Evolutionary conservation across 2,888 invertebrate species (phyloP).

Genomic region (Lepidocyrtoides sp.): DNA sequence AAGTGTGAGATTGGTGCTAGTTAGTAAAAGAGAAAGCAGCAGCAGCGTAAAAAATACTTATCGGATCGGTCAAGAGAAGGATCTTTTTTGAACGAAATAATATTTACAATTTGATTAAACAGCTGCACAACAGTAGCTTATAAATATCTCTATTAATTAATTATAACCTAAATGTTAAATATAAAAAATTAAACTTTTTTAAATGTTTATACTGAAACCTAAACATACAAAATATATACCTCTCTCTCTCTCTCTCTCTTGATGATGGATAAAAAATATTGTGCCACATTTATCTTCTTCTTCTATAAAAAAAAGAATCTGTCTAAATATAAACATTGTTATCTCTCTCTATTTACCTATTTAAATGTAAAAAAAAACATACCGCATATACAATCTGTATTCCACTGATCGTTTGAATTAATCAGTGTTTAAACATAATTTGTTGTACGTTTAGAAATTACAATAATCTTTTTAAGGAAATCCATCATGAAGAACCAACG

Average conservation of each 20-base stretch:
- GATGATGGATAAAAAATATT: constrained; percentile 40
- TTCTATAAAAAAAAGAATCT: constrained; percentile 3
- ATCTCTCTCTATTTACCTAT: background rate
- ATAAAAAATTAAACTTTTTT: too few species aligned
- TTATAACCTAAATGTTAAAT: too few species aligned
- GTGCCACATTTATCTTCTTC: constrained; percentile 61
- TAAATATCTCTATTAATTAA: background rate
- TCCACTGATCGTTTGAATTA: background rate
- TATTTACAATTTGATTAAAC: too few species aligned
- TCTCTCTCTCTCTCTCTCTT: constrained; percentile 23
- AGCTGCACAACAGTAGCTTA: background rate
- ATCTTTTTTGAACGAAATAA: too few species aligned
- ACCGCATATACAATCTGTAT: background rate
- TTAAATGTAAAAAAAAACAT: background rate
- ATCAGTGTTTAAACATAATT: background rate
- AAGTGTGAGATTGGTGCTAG: constrained; percentile 63
- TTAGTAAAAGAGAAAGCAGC: background rate
- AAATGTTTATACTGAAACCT: background rate
- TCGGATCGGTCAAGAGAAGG: too few species aligned
- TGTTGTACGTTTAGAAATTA: background rate
- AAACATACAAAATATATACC: constrained; percentile 4
- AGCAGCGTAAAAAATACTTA: too few species aligned
- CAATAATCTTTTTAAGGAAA: constrained; percentile 5
- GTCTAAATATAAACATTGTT: too few species aligned
- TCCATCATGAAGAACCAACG: constrained; percentile 62